Evolutionary conservation across 2,888 invertebrate genomes (phyloP), one percentile per base, ranked within the genome.

Genomic region (Meandrusa payeni): DNA sequence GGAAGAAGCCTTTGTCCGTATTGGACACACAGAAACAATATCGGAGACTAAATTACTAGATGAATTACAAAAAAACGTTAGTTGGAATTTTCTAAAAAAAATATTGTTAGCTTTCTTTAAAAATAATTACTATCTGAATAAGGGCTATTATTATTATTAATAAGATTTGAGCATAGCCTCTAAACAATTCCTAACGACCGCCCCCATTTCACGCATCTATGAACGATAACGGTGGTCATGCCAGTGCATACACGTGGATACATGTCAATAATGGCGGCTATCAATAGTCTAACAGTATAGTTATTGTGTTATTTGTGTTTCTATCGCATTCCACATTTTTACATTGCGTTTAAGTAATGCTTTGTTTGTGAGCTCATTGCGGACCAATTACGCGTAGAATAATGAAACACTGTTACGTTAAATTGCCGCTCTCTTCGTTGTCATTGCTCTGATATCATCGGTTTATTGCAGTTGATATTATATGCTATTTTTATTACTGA

Each of bases 201-300:
- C 36, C 31, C 57, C 61, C 56, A 73, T 75, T 72, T 69, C 69
- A 76, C 66, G 69, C 68, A 64, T 69, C 64, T 69, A 69, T 56
- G 63, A 66, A 63, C 57, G 55, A 54, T 78, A 81, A 81, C 81
- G 77, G 81, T 70, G 57, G 64, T 56, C 55, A 65, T 70, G 64
- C 55, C 69, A 61, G 64, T 51, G 52, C n/a, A n/a, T n/a, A n/a
- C n/a, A n/a, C n/a, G 56, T 31, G 63, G 61, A 66, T 71, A 64
- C 65, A 64, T 76, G 79, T 74, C 73, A 73, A 76, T 43, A 38
- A 38, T 36, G 36, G 23, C 11, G 6, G 11, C 37, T 44, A 44
- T 44, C 38, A 42, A 54, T 54, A 52, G 46, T 38, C 31, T 50
- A 52, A 55, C 55, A 50, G 50, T 51, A 51, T 42, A 42, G 50